phyloP scores from a whole-genome alignment of 2,113 vertebrate genomes.

The Limanda limanda region DNA sequence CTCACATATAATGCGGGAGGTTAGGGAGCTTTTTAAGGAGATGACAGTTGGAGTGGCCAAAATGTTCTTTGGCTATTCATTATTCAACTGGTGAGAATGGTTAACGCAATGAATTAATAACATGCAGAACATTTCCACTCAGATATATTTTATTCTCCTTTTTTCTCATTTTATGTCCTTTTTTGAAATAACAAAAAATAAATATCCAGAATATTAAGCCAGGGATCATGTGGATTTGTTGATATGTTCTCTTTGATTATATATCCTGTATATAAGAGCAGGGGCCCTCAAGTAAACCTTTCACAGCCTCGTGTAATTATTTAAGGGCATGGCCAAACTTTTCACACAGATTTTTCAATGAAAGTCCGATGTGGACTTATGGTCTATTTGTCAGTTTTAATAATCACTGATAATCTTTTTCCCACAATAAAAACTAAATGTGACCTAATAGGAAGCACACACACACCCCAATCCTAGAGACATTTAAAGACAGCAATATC shows the following conservation, averaged over 20 bases:
- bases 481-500: too few relatives aligned
- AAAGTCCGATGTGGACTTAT: too few relatives aligned
- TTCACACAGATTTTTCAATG: not conserved
- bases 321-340: not conserved
- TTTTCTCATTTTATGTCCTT: not conserved
- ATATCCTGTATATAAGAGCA: not conserved
- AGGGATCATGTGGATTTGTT: not conserved
- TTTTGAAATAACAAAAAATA: not conserved
- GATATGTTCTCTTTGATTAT: not conserved
- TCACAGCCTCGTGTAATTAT: not conserved
- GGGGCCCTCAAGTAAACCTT: not conserved
- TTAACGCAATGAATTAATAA: slow-evolving; percentile 73
- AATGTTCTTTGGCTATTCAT: slow-evolving; percentile 70
- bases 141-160: slow-evolving; percentile 23
- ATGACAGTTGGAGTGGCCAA: slow-evolving; percentile 50
- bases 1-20: slow-evolving; percentile 37
- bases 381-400: too few relatives aligned
- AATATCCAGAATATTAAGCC: not conserved
- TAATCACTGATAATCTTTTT: not conserved
- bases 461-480: too few relatives aligned
- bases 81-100: slow-evolving; percentile 75
- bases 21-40: slow-evolving; percentile 54
- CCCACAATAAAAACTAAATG: not conserved
- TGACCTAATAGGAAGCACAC: not conserved
- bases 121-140: slow-evolving; percentile 34